Conservation (phyloP, 1,140 invertebrate genomes). For the Trichomalopsis sarcophagae region DNA sequence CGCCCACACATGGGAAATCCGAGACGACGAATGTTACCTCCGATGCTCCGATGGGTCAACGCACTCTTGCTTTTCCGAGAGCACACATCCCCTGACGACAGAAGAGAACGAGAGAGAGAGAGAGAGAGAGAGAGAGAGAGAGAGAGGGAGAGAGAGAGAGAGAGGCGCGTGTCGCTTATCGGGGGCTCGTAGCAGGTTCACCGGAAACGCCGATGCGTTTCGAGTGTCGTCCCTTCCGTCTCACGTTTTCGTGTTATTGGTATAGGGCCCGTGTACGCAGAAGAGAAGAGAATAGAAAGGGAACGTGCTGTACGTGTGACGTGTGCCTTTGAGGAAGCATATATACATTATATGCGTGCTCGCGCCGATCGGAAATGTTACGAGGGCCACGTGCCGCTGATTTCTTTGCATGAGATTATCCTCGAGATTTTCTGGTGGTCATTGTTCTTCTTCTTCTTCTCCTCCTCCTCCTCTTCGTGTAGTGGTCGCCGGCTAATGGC, state of each 20-base stretch:
- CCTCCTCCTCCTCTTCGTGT: background rate
- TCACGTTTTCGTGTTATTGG: slow-evolving; percentile 31
- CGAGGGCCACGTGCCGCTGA: slow-evolving; percentile 39
- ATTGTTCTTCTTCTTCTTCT: slow-evolving; percentile 3
- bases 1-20: slow-evolving; percentile 45
- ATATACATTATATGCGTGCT: background rate
- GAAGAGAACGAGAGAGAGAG: background rate
- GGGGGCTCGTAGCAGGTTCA: background rate
- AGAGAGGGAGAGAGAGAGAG: background rate
- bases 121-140: background rate
- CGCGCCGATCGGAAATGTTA: slow-evolving; percentile 25
- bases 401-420: slow-evolving; percentile 33
- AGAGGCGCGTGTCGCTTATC: background rate
- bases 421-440: background rate
- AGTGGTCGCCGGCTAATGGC: background rate
- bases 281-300: background rate
- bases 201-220: slow-evolving; percentile 40
- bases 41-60: background rate
- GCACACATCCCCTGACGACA: background rate
- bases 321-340: slow-evolving; percentile 4
- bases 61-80: slow-evolving; percentile 30
- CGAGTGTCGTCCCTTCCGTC: slow-evolving; percentile 34
- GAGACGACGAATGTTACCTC: slow-evolving; percentile 13
- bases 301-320: slow-evolving; percentile 1
- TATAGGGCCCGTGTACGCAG: slow-evolving; percentile 4